phyloP scores from a whole-genome alignment of 1,140 invertebrate genomes.

The Meteorus sp. region DNA sequence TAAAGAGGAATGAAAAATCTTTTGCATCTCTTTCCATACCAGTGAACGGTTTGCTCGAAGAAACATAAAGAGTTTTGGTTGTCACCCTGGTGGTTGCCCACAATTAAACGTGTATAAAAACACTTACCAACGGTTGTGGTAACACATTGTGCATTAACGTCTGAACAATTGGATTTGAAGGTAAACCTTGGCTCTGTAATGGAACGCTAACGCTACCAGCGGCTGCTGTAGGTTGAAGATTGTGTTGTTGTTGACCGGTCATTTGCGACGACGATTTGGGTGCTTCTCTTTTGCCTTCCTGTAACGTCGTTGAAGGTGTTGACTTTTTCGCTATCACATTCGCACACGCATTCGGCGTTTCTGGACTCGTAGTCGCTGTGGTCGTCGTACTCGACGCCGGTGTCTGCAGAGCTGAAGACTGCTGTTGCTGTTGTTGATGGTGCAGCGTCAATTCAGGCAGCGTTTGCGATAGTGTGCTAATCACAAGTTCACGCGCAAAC shows the following conservation, averaged over 20 bases:
- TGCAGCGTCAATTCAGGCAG: slow-evolving; percentile 52
- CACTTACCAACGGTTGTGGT: slow-evolving; percentile 55
- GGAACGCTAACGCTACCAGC: background rate
- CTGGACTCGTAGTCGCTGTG: slow-evolving; percentile 48
- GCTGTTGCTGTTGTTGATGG: slow-evolving; percentile 33
- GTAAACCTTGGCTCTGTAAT: background rate
- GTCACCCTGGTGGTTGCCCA: too few relatives aligned
- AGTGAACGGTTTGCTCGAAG: too few relatives aligned
- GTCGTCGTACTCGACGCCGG: slow-evolving; percentile 43
- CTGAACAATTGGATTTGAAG: slow-evolving; percentile 47
- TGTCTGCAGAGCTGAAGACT: slow-evolving; percentile 41
- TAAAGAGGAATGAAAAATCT: too few relatives aligned
- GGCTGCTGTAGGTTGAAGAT: background rate
- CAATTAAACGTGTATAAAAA: too few relatives aligned
- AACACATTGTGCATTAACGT: slow-evolving; percentile 55
- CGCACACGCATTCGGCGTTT: slow-evolving; percentile 43
- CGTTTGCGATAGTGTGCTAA: slow-evolving; percentile 64
- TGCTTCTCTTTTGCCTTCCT: slow-evolving; percentile 48
- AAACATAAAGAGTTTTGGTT: too few relatives aligned
- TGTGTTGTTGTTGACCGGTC: background rate
- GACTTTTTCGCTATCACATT: slow-evolving; percentile 42
- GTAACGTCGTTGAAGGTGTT: slow-evolving; percentile 30
- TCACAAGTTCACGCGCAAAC: slow-evolving; percentile 71
- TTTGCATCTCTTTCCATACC: too few relatives aligned
- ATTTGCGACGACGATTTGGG: slow-evolving; percentile 10